A percentile compares a stretch with the other conserved stretches of the same genome.
Evolutionary conservation across 2,113 vertebrate genomes (phyloP).

Genomic region (Poeciliopsis occidentalis): DNA sequence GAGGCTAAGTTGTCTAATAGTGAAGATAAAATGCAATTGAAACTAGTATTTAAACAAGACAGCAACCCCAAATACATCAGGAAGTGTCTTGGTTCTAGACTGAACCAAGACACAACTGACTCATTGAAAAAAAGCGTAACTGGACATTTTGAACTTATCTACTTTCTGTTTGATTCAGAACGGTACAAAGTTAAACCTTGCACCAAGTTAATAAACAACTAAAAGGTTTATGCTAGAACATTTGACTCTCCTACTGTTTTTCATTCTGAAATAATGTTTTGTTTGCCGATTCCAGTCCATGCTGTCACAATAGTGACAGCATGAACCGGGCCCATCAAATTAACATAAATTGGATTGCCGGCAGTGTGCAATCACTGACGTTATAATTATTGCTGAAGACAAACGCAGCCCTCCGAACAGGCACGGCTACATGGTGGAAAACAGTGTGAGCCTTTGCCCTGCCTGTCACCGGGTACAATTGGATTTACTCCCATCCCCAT

Average conservation of each 20-base stretch:
- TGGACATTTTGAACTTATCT: not conserved
- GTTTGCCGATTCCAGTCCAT: not conserved
- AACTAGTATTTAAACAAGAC: too few relatives aligned
- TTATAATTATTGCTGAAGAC: not conserved
- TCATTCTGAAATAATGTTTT: not conserved
- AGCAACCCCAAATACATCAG: too few relatives aligned
- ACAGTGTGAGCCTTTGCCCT: conserved; percentile 16
- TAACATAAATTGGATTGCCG: not conserved
- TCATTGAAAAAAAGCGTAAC: not conserved
- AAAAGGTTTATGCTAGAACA: not conserved
- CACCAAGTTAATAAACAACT: not conserved
- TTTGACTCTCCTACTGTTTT: not conserved
- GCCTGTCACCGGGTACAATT: conserved; percentile 47
- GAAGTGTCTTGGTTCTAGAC: too few relatives aligned
- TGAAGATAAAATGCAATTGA: too few relatives aligned
- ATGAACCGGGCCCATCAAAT: not conserved
- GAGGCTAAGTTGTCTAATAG: too few relatives aligned
- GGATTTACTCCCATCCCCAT: conserved; percentile 65
- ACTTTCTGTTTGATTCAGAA: not conserved
- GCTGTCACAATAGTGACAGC: not conserved
- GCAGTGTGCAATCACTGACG: too few relatives aligned
- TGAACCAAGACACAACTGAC: not conserved
- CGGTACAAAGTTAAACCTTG: not conserved
- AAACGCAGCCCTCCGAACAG: not conserved
- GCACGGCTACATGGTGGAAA: not conserved